Conservation (phyloP, 2,888 invertebrate genomes). For the Tridacna crocea region DNA sequence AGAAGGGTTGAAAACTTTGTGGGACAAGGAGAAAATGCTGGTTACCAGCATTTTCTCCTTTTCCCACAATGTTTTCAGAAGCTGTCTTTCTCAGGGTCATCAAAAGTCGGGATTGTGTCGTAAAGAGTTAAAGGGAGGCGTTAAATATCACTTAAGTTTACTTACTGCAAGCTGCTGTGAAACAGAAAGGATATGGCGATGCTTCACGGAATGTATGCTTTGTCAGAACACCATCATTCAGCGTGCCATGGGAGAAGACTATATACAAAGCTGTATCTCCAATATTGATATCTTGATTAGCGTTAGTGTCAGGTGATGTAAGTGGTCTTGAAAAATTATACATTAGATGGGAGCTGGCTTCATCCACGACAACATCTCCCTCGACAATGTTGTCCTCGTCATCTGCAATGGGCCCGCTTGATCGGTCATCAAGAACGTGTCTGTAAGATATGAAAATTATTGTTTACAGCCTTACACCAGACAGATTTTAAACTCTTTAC, state of each 20-base stretch:
- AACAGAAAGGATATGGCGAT: constrained; percentile 11
- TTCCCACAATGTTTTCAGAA: not conserved
- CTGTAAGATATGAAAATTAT: too few relatives aligned
- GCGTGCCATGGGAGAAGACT: constrained; percentile 6
- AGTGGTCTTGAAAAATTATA: not conserved
- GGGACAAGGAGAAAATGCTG: not conserved
- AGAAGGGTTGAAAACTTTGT: too few relatives aligned
- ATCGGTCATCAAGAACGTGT: too few relatives aligned
- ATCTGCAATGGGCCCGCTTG: too few relatives aligned
- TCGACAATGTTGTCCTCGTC: too few relatives aligned
- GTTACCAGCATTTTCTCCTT: not conserved
- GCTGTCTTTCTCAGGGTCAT: not conserved
- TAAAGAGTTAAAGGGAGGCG: not conserved
- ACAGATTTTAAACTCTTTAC: too few relatives aligned
- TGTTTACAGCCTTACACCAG: too few relatives aligned
- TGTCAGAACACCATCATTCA: not conserved
- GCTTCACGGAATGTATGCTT: not conserved
- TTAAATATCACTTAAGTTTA: not conserved
- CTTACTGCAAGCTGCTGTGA: constrained; percentile 10
- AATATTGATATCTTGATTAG: not conserved
- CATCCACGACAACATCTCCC: too few relatives aligned
- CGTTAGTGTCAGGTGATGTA: not conserved
- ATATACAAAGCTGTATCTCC: not conserved
- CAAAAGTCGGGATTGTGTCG: not conserved
- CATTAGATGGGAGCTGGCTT: not conserved